Conservation (phyloP, 2,888 invertebrate genomes). For the Caenorhabditis sp. region DNA sequence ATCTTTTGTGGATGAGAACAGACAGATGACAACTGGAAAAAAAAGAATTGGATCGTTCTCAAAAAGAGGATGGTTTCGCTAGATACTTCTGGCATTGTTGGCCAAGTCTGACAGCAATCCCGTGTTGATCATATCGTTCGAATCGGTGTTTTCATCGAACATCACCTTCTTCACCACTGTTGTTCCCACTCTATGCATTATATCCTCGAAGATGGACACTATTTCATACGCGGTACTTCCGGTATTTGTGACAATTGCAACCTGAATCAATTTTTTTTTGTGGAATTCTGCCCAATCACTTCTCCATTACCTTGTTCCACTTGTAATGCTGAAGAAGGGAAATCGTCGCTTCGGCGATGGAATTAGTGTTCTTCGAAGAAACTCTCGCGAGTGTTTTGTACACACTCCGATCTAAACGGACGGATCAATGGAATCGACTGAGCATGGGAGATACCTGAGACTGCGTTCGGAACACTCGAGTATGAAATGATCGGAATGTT, state of each 20-base stretch:
- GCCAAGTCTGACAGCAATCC: constrained; percentile 72
- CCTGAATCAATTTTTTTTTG: too few relatives aligned
- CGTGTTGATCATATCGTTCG: constrained; percentile 69
- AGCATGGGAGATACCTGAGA: constrained; percentile 63
- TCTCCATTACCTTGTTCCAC: constrained; percentile 74
- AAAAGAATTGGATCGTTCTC: too few relatives aligned
- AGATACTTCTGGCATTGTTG: constrained; percentile 71
- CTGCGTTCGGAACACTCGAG: constrained; percentile 70
- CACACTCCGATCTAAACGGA: constrained; percentile 49
- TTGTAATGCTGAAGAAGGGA: constrained; percentile 73
- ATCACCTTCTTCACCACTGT: constrained; percentile 72
- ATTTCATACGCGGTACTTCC: constrained; percentile 74
- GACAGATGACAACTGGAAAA: constrained; percentile 75
- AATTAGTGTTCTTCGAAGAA: constrained; percentile 75
- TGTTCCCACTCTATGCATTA: constrained; percentile 71
- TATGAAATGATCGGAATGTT: constrained; percentile 78
- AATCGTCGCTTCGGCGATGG: constrained; percentile 73
- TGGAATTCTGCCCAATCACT: too few relatives aligned
- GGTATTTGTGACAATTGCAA: constrained; percentile 77
- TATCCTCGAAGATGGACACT: constrained; percentile 73
- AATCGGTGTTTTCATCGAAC: constrained; percentile 74
- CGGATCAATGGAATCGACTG: background rate
- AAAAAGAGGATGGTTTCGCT: background rate
- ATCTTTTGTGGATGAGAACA: constrained; percentile 77
- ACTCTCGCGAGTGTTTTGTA: constrained; percentile 75